Percentiles rank a stretch among this genome's conserved stretches.
Conservation (phyloP, 2,888 invertebrate species). For the Eremobia ochroleuca region DNA sequence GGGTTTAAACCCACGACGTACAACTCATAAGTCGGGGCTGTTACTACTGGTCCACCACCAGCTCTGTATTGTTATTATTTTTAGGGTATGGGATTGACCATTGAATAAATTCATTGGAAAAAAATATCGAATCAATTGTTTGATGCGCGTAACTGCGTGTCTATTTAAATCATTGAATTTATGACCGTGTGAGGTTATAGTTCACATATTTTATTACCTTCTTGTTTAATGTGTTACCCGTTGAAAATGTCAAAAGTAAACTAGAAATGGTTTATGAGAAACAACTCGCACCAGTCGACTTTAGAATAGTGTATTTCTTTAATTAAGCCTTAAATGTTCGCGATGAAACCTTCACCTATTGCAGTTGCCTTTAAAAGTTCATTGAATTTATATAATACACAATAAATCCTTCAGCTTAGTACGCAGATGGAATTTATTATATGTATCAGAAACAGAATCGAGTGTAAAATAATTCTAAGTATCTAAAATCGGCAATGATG, state of each 20-base stretch:
- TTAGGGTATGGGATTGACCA: neutral
- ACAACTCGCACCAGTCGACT: neutral
- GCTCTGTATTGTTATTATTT: neutral
- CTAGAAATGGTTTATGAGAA: neutral
- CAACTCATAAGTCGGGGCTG: neutral
- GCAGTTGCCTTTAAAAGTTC: conserved; percentile 19
- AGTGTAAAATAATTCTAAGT: conserved; percentile 56
- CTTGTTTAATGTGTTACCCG: neutral
- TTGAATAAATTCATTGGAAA: neutral
- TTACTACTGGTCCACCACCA: neutral
- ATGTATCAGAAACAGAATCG: conserved; percentile 60
- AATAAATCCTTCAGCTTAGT: conserved; percentile 66
- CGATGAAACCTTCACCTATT: conserved; percentile 2
- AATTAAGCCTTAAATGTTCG: neutral
- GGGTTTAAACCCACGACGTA: neutral
- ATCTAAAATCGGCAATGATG: conserved; percentile 70
- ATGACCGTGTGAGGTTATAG: conserved; percentile 15
- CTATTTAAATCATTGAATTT: conserved; percentile 4
- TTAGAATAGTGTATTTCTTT: neutral
- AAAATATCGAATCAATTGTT: neutral
- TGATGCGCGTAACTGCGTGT: neutral
- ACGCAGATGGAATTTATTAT: neutral
- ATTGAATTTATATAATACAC: conserved; percentile 31
- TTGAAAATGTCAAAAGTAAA: conserved; percentile 22
- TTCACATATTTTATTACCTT: neutral